Conservation (phyloP, 2,797 vertebrate species). For the Poecilia velifera region DNA sequence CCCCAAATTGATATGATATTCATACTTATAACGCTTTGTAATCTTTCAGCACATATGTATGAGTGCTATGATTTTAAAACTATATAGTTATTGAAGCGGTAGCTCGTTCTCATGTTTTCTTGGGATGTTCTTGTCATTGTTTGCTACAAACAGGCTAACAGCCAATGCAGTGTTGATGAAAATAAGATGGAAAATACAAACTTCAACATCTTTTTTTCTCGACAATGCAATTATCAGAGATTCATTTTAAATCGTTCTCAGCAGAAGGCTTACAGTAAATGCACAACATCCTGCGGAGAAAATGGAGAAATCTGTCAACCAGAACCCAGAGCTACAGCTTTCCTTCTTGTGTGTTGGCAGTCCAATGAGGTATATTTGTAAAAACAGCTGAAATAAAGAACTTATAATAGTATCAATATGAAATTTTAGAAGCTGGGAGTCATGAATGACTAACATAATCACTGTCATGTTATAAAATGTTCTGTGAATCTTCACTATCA, state of each 20-base stretch:
- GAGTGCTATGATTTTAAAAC: neutral
- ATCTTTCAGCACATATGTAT: neutral
- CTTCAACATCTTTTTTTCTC: conserved; percentile 26
- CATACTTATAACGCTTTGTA: neutral
- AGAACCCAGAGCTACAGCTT: neutral
- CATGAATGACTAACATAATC: neutral
- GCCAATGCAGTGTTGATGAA: conserved; percentile 26
- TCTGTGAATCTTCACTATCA: neutral
- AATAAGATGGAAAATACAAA: conserved; percentile 19
- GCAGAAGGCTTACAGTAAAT: neutral
- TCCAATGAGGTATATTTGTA: neutral
- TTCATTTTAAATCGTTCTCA: neutral
- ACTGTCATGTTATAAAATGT: neutral
- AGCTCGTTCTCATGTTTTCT: too few relatives aligned
- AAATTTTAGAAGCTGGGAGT: neutral
- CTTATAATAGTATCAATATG: neutral
- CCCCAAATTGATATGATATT: neutral
- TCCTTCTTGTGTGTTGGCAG: neutral
- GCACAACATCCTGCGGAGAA: neutral
- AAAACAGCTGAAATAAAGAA: neutral
- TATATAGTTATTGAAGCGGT: neutral
- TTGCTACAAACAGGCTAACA: conserved; percentile 19
- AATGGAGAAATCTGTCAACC: neutral
- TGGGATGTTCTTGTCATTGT: neutral
- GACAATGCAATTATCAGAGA: conserved; percentile 57